Percentiles rank a stretch among this genome's conserved stretches.
Evolutionary conservation across 2,888 invertebrate species (phyloP).

Genomic region (Thecocarcelia acutangulata): DNA sequence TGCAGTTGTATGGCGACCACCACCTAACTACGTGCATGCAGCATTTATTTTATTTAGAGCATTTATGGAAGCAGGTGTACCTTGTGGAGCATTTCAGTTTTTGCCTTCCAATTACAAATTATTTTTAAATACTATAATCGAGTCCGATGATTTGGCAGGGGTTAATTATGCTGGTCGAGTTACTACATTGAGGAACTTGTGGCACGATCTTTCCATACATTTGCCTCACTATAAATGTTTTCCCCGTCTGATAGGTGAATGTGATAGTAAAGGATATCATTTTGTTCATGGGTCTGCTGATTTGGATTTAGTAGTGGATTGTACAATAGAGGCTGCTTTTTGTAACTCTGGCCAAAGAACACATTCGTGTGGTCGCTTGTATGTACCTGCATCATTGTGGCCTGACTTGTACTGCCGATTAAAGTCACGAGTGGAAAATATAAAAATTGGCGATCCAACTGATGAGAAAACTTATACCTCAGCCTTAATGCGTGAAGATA

Average conservation of each 20-base stretch:
- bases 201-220: slow-evolving; percentile 93
- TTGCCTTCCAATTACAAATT: slow-evolving; percentile 95
- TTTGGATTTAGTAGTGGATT: slow-evolving; percentile 88
- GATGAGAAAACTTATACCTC: slow-evolving; percentile 61
- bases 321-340: slow-evolving; percentile 94
- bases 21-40: slow-evolving; percentile 95
- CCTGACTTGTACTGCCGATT: slow-evolving; percentile 34
- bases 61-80: slow-evolving; percentile 95
- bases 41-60: slow-evolving; percentile 95
- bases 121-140: slow-evolving; percentile 92
- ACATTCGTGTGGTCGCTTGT: slow-evolving; percentile 96
- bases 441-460: slow-evolving; percentile 68
- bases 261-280: slow-evolving; percentile 99
- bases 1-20: slow-evolving; percentile 96
- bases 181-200: slow-evolving; percentile 93
- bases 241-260: slow-evolving; percentile 95
- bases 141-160: slow-evolving; percentile 90
- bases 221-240: slow-evolving; percentile 90
- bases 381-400: slow-evolving; percentile 94
- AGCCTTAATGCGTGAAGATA: slow-evolving; percentile 59
- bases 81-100: slow-evolving; percentile 97
- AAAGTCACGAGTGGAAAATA: neutral
- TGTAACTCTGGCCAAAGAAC: slow-evolving; percentile 98
- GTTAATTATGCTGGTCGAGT: slow-evolving; percentile 98
- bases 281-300: slow-evolving; percentile 95